Conservation (phyloP, 2,888 invertebrate genomes). For the Spodoptera picta region DNA sequence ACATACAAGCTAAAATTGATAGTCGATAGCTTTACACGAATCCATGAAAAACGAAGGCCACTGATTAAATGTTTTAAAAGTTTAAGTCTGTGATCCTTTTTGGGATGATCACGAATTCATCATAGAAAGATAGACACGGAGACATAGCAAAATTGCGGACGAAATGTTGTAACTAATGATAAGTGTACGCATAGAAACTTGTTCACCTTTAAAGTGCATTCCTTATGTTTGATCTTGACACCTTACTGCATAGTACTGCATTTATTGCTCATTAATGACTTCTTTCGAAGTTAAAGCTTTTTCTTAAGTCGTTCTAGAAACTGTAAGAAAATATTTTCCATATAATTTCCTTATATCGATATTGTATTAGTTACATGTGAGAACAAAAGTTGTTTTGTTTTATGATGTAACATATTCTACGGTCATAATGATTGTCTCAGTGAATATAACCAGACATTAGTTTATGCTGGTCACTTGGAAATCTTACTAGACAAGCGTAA, state of each 20-base stretch:
- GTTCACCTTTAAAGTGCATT: conserved; percentile 41
- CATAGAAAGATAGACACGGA: too few relatives aligned
- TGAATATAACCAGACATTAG: conserved; percentile 26
- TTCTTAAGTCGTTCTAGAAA: conserved; percentile 7
- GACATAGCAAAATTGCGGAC: too few relatives aligned
- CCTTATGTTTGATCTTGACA: conserved; percentile 40
- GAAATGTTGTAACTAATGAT: too few relatives aligned
- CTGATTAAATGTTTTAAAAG: too few relatives aligned
- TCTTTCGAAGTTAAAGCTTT: conserved; percentile 12
- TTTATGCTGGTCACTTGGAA: conserved; percentile 22
- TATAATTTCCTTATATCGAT: conserved; percentile 8
- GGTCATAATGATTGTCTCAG: conserved; percentile 7
- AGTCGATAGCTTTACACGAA: too few relatives aligned
- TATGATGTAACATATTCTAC: conserved; percentile 15
- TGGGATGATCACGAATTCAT: too few relatives aligned
- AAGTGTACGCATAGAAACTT: neutral
- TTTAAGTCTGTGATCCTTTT: too few relatives aligned
- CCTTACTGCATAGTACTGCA: conserved; percentile 23
- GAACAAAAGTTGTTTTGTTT: conserved; percentile 15
- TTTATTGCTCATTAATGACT: conserved; percentile 33
- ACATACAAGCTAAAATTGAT: too few relatives aligned
- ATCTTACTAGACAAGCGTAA: conserved; percentile 5
- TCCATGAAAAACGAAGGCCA: too few relatives aligned
- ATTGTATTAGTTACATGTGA: conserved; percentile 9
- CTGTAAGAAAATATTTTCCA: neutral